Percentiles rank a stretch among this genome's conserved stretches.
Conservation (phyloP, 2,113 vertebrate genomes). For the Crotalus helleri region DNA sequence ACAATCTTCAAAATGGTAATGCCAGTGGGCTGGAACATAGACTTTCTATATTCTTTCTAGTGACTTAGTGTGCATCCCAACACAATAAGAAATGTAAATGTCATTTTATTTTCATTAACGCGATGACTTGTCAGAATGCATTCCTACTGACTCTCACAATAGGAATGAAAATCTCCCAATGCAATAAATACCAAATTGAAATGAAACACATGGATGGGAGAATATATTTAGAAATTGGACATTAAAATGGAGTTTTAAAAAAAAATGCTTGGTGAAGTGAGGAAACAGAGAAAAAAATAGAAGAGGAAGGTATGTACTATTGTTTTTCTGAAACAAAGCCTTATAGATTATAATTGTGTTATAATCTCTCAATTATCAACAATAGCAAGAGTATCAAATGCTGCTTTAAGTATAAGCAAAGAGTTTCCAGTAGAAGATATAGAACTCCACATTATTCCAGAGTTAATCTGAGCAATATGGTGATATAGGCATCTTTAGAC, state of each 20-base stretch:
- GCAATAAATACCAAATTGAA: slow-evolving; percentile 33
- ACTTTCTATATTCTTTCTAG: not conserved
- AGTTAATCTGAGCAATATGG: not conserved
- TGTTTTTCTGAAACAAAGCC: not conserved
- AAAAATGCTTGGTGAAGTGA: not conserved
- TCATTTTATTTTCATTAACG: not conserved
- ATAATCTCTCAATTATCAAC: not conserved
- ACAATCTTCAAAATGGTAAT: slow-evolving; percentile 3
- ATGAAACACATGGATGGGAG: not conserved
- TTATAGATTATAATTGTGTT: not conserved
- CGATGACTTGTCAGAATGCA: not conserved
- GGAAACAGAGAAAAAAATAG: not conserved
- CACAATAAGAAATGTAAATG: not conserved
- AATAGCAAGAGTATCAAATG: not conserved
- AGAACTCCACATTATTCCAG: not conserved
- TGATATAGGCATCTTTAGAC: not conserved
- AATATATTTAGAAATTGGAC: slow-evolving; percentile 25
- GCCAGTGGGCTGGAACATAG: not conserved
- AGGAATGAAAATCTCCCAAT: not conserved
- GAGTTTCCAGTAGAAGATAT: not conserved
- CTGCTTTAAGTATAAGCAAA: not conserved
- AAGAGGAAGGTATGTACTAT: not conserved
- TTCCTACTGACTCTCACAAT: not conserved
- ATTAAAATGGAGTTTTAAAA: not conserved
- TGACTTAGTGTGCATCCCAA: not conserved